phyloP scores from a whole-genome alignment of 2,888 invertebrate species.

The Hyppa rectilinea region DNA sequence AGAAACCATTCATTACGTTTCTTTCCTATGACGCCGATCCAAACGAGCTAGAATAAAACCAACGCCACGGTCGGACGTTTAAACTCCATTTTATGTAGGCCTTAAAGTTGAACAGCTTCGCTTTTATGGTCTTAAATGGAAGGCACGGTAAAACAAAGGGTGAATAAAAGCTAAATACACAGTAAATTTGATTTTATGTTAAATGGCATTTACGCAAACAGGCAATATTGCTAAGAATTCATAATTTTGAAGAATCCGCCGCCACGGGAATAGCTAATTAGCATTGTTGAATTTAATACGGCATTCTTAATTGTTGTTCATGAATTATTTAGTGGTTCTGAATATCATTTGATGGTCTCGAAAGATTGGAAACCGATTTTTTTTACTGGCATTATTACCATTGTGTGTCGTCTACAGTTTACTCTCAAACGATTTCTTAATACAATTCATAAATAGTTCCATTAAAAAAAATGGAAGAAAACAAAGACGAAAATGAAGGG shows the following conservation, averaged over 20 bases:
- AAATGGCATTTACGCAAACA: constrained; percentile 51
- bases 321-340: constrained; percentile 54
- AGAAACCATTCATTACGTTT: constrained; percentile 43
- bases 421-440: neutral
- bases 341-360: constrained; percentile 29
- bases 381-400: constrained; percentile 19
- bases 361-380: constrained; percentile 33
- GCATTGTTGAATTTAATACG: constrained; percentile 49
- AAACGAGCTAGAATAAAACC: constrained; percentile 49
- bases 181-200: constrained; percentile 58
- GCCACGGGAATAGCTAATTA: constrained; percentile 29
- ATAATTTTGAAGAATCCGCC: constrained; percentile 53
- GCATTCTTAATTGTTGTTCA: constrained; percentile 43
- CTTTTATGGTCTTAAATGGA: constrained; percentile 43
- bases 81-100: constrained; percentile 48
- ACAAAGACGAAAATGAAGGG: neutral
- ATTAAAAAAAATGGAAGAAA: neutral
- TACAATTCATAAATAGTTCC: constrained; percentile 1
- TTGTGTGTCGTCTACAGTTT: neutral
- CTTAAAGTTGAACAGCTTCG: constrained; percentile 40
- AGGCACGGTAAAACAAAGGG: constrained; percentile 49
- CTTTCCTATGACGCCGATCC: constrained; percentile 36
- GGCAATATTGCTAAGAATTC: constrained; percentile 45
- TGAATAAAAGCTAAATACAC: constrained; percentile 51
- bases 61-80: constrained; percentile 35